Percentiles rank a stretch among this genome's conserved stretches.
Evolutionary conservation across 2,113 vertebrate species (phyloP).

Genomic region (Origma solitaria): DNA sequence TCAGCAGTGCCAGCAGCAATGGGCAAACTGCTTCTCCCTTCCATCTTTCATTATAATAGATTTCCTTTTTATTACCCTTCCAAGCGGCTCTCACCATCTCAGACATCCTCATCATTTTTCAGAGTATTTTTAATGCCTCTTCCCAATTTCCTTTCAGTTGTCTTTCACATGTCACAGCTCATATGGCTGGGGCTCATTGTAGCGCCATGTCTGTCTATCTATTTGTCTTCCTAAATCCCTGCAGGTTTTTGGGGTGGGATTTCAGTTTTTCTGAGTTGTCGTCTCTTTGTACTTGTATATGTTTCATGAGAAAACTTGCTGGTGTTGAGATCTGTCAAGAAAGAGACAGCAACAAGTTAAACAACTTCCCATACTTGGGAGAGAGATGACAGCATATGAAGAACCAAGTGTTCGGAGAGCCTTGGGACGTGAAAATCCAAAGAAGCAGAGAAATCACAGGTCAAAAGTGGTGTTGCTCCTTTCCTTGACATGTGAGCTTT

Average conservation of each 20-base stretch:
- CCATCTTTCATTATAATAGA: neutral
- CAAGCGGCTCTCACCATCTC: neutral
- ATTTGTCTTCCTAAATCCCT: neutral
- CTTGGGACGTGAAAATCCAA: neutral
- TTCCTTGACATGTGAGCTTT: neutral
- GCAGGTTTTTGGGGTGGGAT: neutral
- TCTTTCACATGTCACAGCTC: neutral
- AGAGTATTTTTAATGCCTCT: neutral
- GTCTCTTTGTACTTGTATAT: neutral
- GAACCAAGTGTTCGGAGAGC: neutral
- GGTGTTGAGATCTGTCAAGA: neutral
- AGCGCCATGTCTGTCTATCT: neutral
- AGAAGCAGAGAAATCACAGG: neutral
- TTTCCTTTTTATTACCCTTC: neutral
- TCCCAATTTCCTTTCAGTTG: neutral
- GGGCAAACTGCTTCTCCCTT: neutral
- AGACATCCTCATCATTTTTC: neutral
- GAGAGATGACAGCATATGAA: neutral
- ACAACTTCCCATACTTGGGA: neutral
- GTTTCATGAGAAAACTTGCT: neutral
- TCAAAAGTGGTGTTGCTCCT: neutral
- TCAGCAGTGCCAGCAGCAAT: neutral
- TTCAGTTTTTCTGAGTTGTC: neutral
- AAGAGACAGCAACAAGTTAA: neutral
- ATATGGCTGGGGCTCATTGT: neutral